phyloP scores from a whole-genome alignment of 2,888 invertebrate species.

The Azorinus chamasolen region DNA sequence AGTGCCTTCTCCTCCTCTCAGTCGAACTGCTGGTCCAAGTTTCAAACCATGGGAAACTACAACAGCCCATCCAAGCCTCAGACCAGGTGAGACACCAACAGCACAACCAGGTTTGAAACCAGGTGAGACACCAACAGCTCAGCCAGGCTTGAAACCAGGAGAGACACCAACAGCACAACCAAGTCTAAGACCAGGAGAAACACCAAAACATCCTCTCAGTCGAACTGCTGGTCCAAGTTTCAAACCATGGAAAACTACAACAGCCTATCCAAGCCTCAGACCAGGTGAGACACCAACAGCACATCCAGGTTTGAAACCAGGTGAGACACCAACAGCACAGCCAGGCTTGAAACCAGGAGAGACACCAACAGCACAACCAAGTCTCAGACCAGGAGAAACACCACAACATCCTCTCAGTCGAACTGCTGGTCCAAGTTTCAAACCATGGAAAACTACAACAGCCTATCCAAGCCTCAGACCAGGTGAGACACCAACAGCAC shows the following conservation, averaged over 20 bases:
- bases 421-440: conserved; percentile 24
- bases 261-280: conserved; percentile 22
- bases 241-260: conserved; percentile 7
- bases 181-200: conserved; percentile 9
- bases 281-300: conserved; percentile 26
- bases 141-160: conserved; percentile 13
- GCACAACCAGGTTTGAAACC: conserved; percentile 16
- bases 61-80: conserved; percentile 29
- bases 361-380: conserved; percentile 46
- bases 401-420: too few species aligned
- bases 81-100: too few species aligned
- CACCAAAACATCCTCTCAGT: too few species aligned
- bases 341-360: conserved; percentile 14
- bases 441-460: conserved; percentile 30
- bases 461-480: conserved; percentile 28
- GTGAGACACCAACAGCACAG: conserved; percentile 19
- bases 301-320: conserved; percentile 16
- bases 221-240: conserved; percentile 35
- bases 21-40: conserved; percentile 1
- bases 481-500: conserved; percentile 43
- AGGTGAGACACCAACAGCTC: conserved; percentile 43
- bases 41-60: conserved; percentile 35
- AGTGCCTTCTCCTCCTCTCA: too few species aligned
- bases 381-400: conserved; percentile 35
- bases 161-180: too few species aligned